A percentile compares a stretch with the other conserved stretches of the same genome.
Evolutionary conservation across 1,140 invertebrate species (phyloP).

Genomic region (Phymorhynchus buccinoides): DNA sequence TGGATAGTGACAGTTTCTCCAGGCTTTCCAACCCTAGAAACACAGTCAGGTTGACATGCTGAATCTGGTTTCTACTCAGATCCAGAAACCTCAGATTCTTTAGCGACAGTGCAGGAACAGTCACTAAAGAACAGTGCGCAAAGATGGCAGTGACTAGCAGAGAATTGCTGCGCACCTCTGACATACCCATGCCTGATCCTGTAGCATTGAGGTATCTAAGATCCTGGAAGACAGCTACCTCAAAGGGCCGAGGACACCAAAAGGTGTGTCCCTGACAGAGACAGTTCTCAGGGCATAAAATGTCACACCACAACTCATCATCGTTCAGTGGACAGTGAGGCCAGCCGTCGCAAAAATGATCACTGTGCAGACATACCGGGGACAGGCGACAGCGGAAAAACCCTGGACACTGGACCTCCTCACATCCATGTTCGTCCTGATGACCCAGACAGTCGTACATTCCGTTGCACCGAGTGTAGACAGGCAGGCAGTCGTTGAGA

Average conservation of each 20-base stretch:
- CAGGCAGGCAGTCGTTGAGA: conserved; percentile 29
- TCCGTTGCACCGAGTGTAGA: conserved; percentile 31
- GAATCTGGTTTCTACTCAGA: conserved; percentile 36
- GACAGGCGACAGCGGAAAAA: conserved; percentile 3
- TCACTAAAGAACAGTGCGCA: neutral
- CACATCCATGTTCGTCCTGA: neutral
- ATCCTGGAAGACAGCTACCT: neutral
- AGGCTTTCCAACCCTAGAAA: conserved; percentile 32
- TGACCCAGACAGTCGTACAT: conserved; percentile 18
- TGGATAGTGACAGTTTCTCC: conserved; percentile 9
- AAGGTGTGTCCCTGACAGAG: conserved; percentile 21
- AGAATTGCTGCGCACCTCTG: neutral
- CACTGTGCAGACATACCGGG: neutral
- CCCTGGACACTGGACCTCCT: neutral
- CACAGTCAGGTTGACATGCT: neutral
- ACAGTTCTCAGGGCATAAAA: conserved; percentile 7
- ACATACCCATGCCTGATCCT: neutral
- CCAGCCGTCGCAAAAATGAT: conserved; percentile 34
- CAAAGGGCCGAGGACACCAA: neutral
- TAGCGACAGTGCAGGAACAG: neutral
- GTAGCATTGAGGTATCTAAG: conserved; percentile 7
- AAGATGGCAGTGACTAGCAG: neutral
- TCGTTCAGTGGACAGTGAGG: conserved; percentile 27
- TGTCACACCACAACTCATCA: conserved; percentile 11
- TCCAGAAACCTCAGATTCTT: conserved; percentile 15